Evolutionary conservation across 2,888 invertebrate genomes (phyloP).

Genomic region (Linnaemya tessellans): DNA sequence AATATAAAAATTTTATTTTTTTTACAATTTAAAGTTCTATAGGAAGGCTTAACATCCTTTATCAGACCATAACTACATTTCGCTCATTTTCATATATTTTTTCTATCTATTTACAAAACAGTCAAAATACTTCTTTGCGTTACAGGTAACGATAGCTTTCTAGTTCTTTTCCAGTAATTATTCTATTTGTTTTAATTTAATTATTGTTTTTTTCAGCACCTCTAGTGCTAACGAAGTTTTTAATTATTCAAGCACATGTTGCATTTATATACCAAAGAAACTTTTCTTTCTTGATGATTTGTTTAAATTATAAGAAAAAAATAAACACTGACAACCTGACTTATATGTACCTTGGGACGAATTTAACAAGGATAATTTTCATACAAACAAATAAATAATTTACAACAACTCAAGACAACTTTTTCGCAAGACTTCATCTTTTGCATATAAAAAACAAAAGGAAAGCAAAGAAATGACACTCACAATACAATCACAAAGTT

Average conservation of each 20-base stretch:
- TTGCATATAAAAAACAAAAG: background rate
- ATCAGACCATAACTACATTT: no score
- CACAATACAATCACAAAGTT: slow-evolving; percentile 6
- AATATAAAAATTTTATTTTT: no score
- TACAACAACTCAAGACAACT: slow-evolving; percentile 58
- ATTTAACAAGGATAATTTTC: slow-evolving; percentile 71
- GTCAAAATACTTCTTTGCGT: no score
- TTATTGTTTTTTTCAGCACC: background rate
- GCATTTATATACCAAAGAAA: slow-evolving; percentile 9
- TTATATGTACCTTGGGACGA: slow-evolving; percentile 75
- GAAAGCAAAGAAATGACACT: slow-evolving; percentile 16
- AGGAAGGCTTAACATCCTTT: no score
- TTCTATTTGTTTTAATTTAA: no score
- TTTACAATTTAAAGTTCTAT: no score
- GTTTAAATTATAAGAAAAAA: slow-evolving; percentile 49
- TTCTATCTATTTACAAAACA: no score
- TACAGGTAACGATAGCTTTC: no score
- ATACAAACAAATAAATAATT: slow-evolving; percentile 72
- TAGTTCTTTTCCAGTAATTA: no score
- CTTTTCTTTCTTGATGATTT: slow-evolving; percentile 57
- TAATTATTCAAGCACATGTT: slow-evolving; percentile 31
- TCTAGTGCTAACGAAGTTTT: background rate
- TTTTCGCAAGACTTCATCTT: slow-evolving; percentile 28
- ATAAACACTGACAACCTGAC: slow-evolving; percentile 54
- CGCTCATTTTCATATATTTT: no score